Conservation (phyloP, 1,140 invertebrate genomes). For the Berghia stephanieae region DNA sequence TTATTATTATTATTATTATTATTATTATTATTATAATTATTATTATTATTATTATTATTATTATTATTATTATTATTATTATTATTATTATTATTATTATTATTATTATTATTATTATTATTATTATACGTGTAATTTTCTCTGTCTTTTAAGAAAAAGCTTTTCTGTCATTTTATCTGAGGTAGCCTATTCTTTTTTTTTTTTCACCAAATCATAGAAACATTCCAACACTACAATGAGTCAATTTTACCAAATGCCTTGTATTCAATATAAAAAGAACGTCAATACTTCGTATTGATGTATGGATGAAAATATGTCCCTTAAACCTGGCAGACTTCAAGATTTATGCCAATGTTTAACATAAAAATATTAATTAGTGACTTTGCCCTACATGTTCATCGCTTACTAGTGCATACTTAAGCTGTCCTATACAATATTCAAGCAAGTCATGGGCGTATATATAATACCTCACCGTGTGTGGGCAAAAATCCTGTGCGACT, state of each 20-base stretch:
- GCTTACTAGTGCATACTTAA: too few relatives aligned
- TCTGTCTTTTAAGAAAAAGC: not conserved
- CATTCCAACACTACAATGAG: not conserved
- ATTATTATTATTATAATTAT: slow-evolving; percentile 5
- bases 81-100: not conserved
- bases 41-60: slow-evolving; percentile 10
- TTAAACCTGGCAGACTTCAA: too few relatives aligned
- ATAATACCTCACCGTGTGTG: too few relatives aligned
- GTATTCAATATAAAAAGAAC: not conserved
- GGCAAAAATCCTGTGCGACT: too few relatives aligned
- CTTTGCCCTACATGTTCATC: too few relatives aligned
- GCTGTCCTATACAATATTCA: too few relatives aligned
- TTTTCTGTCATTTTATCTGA: not conserved
- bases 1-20: slow-evolving; percentile 10
- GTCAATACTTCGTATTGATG: too few relatives aligned
- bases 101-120: not conserved
- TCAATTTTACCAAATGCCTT: not conserved
- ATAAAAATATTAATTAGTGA: too few relatives aligned
- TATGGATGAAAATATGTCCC: too few relatives aligned
- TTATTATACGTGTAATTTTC: not conserved
- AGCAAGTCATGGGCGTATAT: too few relatives aligned
- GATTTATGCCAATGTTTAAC: too few relatives aligned
- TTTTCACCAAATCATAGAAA: not conserved
- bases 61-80: slow-evolving; percentile 5
- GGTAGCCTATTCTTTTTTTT: not conserved